A percentile compares a stretch with the other conserved stretches of the same genome.
Evolutionary conservation across 1,140 invertebrate species (phyloP).

Genomic region (Magallana gigas): DNA sequence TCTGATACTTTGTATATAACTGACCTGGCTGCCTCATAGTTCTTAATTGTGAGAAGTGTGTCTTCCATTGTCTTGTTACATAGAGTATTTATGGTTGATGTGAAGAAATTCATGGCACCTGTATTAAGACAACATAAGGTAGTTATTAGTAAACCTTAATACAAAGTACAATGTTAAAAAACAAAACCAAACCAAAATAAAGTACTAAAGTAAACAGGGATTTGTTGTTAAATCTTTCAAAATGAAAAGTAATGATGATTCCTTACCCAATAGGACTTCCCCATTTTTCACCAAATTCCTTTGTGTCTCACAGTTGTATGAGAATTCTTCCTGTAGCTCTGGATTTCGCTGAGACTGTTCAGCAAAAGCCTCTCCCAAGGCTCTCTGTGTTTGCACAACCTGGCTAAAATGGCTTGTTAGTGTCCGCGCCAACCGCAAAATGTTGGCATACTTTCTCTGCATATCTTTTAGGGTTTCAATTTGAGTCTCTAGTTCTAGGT

Average conservation of each 20-base stretch:
- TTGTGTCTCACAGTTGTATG: constrained; percentile 97
- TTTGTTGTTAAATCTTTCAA: too few species aligned
- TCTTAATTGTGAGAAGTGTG: constrained; percentile 93
- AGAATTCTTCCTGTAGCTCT: constrained; percentile 95
- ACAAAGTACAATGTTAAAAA: background rate
- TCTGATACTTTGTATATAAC: background rate
- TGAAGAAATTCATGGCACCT: constrained; percentile 96
- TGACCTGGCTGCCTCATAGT: constrained; percentile 94
- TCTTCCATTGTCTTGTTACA: constrained; percentile 98
- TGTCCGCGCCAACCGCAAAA: constrained; percentile 90
- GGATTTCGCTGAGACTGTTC: constrained; percentile 96
- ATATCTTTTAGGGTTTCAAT: constrained; percentile 95
- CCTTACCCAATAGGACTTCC: constrained; percentile 87
- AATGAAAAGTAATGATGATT: background rate
- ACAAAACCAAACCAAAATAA: background rate
- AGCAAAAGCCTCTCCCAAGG: constrained; percentile 93
- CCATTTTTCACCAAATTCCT: constrained; percentile 95
- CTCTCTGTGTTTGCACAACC: constrained; percentile 90
- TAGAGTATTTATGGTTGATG: constrained; percentile 95
- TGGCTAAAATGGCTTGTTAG: constrained; percentile 93
- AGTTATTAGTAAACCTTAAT: too few species aligned
- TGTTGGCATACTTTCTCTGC: constrained; percentile 94
- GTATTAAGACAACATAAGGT: constrained; percentile 47
- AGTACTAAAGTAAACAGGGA: too few species aligned
- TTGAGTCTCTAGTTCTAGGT: constrained; percentile 93